Base-by-base conservation (phyloP, 2,797 vertebrate species). In the Heterohyrax brucei region DNA sequence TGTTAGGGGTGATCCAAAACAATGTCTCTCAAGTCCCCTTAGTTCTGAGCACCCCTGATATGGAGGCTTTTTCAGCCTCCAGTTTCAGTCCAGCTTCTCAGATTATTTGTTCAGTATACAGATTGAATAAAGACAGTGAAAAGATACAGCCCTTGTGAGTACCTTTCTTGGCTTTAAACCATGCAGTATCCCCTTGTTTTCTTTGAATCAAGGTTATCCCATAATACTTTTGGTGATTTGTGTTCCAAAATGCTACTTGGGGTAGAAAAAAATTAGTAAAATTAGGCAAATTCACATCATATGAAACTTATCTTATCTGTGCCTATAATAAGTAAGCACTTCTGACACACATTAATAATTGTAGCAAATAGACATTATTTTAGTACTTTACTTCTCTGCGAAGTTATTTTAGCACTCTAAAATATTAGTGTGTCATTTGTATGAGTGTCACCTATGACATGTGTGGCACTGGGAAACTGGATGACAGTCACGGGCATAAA, bases 141-240 rank as follows among this genome's bases (percentile, higher is more conserved):
- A 53, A 53, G 50, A 53, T 53, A 53, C 50, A 53, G 13, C 50
- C 50, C 50, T 53, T 3, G 13, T 13, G 50, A 8, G 13, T 13
- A 53, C 8, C 50, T 53, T 8, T 53, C 50, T 13, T 53, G 13
- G 13, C 50, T 53, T 53, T 53, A 53, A 53, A 53, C 50, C 50
- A 53, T 13, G 13, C 50, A 53, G 50, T 53, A 53, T 53, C 50
- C 50, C 50, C 50, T 53, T 8, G 50, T 53, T 53, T 13, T 53
- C 8, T 53, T 53, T 13, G 13, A 85, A 56, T 70, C 24, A 62
- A 39, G 56, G 6, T 62, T n/a, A 66, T 72, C 33, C 46, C 30
- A 33, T 39, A 59, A 77, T 46, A 50, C 48, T 73, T 92, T 18
- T 39, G n/a, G 33, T 93, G 59, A 88, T 88, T 66, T 93, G 39